These are phyloP conservation scores for Papilio xuthus DNA, from an alignment of 1,140 invertebrate species.

Conservation along the genomic window DNA sequence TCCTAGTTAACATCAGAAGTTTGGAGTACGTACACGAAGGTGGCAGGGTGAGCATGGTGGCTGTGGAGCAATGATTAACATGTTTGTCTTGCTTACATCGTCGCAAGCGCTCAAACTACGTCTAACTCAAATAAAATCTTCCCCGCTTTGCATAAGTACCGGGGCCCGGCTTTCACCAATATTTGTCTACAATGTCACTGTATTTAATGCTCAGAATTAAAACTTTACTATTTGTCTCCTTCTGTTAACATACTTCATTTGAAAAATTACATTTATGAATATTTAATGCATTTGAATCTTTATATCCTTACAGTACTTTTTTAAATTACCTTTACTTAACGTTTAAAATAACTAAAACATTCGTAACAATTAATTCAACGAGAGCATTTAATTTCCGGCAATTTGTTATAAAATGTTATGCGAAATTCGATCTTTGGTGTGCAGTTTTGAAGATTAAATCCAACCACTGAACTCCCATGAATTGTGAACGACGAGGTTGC, in stretches of 20 bases:
- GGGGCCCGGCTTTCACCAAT: constrained; percentile 52
- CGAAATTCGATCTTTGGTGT: not conserved
- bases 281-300: not conserved
- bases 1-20: constrained; percentile 8
- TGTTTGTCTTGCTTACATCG: constrained; percentile 80
- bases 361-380: no score
- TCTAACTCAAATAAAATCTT: constrained; percentile 78
- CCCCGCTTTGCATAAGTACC: constrained; percentile 76
- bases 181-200: constrained; percentile 61
- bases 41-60: constrained; percentile 36
- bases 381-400: no score
- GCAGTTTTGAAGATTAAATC: not conserved
- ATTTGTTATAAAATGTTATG: not conserved
- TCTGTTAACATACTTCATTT: constrained; percentile 21
- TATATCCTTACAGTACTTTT: not conserved
- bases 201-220: constrained; percentile 76
- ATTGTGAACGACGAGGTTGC: not conserved
- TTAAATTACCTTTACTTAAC: no score
- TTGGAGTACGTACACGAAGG: constrained; percentile 36
- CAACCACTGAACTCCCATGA: not conserved
- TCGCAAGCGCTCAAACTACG: constrained; percentile 74
- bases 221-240: constrained; percentile 54
- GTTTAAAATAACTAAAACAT: no score
- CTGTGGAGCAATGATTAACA: constrained; percentile 73
- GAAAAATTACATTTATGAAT: constrained; percentile 39